Conservation (phyloP, 2,797 vertebrate genomes). For the Selene dorsalis region DNA sequence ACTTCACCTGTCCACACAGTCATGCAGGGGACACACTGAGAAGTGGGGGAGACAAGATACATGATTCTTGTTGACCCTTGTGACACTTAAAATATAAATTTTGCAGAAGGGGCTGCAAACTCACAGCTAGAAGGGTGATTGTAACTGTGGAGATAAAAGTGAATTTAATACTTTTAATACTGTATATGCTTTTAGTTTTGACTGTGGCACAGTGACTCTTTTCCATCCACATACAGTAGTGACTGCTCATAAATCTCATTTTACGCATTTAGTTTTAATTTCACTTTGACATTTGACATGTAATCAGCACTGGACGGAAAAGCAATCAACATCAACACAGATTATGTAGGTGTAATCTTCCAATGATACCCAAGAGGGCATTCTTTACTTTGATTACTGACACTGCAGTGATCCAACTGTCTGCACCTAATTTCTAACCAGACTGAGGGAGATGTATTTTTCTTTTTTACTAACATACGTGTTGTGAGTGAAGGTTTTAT, state of each 20-base stretch:
- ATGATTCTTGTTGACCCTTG: neutral
- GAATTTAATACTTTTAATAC: neutral
- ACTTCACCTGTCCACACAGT: slow-evolving; percentile 1
- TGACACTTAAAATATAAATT: slow-evolving; percentile 14
- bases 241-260: slow-evolving; percentile 14
- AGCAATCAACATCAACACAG: slow-evolving; percentile 33
- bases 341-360: slow-evolving; percentile 50
- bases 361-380: slow-evolving; percentile 48
- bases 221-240: neutral
- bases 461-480: slow-evolving; percentile 10
- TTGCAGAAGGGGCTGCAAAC: slow-evolving; percentile 6
- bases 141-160: neutral
- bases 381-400: slow-evolving; percentile 50
- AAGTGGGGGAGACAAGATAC: neutral
- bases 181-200: neutral
- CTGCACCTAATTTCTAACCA: slow-evolving; percentile 15
- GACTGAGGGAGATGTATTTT: neutral
- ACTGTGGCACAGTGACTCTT: slow-evolving; percentile 2
- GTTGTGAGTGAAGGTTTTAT: slow-evolving; percentile 10
- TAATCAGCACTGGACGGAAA: slow-evolving; percentile 40
- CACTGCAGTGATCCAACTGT: slow-evolving; percentile 29
- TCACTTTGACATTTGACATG: slow-evolving; percentile 16
- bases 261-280: slow-evolving; percentile 26
- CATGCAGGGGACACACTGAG: neutral
- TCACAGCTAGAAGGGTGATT: slow-evolving; percentile 6